A percentile compares a stretch with the other conserved stretches of the same genome.
Conservation (phyloP, 1,140 invertebrate species). For the Drosophila pseudoananassae region DNA sequence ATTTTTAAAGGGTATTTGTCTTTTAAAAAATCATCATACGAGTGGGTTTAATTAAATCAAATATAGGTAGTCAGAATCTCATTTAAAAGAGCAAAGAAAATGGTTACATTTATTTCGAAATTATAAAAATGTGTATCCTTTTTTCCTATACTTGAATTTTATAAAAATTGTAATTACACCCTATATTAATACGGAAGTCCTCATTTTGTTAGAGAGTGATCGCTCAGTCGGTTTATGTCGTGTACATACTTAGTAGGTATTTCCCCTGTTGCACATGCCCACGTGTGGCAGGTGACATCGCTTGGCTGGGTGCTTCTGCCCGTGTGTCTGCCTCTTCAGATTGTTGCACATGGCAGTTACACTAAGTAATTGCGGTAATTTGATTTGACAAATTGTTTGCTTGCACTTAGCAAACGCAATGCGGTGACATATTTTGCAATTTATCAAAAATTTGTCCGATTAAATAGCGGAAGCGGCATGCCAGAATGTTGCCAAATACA, state of each 20-base stretch:
- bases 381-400: conserved; percentile 78
- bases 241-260: not conserved
- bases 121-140: too few species aligned
- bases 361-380: conserved; percentile 72
- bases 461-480: conserved; percentile 46
- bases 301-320: conserved; percentile 44
- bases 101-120: too few species aligned
- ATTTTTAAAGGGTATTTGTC: conserved; percentile 11
- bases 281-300: conserved; percentile 64
- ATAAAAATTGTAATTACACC: too few species aligned
- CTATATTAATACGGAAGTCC: not conserved
- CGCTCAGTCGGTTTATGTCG: too few species aligned
- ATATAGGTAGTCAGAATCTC: too few species aligned
- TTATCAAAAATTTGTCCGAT: conserved; percentile 38
- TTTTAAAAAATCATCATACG: not conserved
- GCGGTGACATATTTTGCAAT: conserved; percentile 60
- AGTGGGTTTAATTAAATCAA: too few species aligned
- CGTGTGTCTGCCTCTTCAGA: not conserved
- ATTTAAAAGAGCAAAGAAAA: too few species aligned
- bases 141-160: too few species aligned
- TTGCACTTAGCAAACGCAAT: conserved; percentile 62
- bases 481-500: conserved; percentile 49
- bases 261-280: conserved; percentile 25
- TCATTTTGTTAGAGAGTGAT: not conserved
- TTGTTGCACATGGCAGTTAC: conserved; percentile 47